Conservation (phyloP, 2,797 vertebrate genomes). For the Myripristis murdjan region DNA sequence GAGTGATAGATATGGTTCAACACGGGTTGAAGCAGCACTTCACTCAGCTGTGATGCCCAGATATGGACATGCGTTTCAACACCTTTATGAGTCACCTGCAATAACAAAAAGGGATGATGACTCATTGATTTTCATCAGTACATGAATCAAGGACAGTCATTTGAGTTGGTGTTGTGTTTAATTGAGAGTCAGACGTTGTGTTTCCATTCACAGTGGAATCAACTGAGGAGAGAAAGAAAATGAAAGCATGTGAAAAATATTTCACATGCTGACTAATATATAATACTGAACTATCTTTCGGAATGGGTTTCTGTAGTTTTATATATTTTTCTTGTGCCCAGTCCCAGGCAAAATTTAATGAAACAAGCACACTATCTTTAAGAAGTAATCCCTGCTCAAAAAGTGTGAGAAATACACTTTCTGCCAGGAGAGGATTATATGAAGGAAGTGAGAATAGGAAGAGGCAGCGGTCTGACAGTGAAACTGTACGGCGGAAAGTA, state of each 20-base stretch:
- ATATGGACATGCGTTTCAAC: slow-evolving; percentile 36
- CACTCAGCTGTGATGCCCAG: slow-evolving; percentile 36
- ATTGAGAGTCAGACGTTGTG: slow-evolving; percentile 40
- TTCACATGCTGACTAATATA: background rate
- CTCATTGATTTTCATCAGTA: slow-evolving; percentile 54
- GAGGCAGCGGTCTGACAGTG: no score
- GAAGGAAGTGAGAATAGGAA: no score
- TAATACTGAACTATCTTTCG: background rate
- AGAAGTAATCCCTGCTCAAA: no score
- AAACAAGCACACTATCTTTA: background rate
- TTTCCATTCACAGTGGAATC: slow-evolving; percentile 27
- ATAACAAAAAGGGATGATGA: slow-evolving; percentile 50
- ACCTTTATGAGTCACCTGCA: slow-evolving; percentile 39
- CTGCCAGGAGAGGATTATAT: no score
- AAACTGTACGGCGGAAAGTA: no score
- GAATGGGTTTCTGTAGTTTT: background rate
- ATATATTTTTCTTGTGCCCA: background rate
- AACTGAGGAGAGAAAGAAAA: slow-evolving; percentile 16
- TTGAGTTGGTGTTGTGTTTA: slow-evolving; percentile 45
- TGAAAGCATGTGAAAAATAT: slow-evolving; percentile 13
- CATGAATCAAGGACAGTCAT: slow-evolving; percentile 50
- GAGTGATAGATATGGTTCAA: slow-evolving; percentile 49
- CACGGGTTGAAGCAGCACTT: slow-evolving; percentile 45
- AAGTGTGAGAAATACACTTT: no score
- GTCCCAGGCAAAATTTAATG: no score